Evolutionary conservation across 2,797 vertebrate genomes (phyloP).

Genomic region (Rhabdomys pumilio): DNA sequence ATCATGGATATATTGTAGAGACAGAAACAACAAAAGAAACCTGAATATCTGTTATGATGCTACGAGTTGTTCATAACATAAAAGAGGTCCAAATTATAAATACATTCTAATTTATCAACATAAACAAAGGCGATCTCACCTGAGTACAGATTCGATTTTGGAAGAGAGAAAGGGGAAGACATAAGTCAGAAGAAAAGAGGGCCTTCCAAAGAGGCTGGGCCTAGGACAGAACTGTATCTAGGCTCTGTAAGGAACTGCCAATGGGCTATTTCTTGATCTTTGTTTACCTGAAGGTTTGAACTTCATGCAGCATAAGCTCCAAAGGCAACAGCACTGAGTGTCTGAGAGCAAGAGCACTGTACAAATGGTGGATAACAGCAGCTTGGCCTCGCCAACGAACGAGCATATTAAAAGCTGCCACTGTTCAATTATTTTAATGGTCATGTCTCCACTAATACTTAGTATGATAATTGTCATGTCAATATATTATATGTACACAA

Average conservation of each 20-base stretch:
- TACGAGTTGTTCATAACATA: conserved; percentile 6
- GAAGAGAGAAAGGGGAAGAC: conserved; percentile 47
- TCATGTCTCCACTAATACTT: conserved; percentile 14
- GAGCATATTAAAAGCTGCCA: conserved; percentile 24
- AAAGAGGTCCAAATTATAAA: conserved; percentile 54
- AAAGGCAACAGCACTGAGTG: neutral
- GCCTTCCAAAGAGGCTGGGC: neutral
- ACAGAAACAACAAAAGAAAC: conserved; percentile 51
- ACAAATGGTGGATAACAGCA: neutral
- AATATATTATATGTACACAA: neutral
- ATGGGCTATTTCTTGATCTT: neutral
- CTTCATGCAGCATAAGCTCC: neutral
- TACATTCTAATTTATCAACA: conserved; percentile 50
- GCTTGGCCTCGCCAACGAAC: neutral
- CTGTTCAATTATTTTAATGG: conserved; percentile 27
- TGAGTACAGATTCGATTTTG: neutral
- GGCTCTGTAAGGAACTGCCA: neutral
- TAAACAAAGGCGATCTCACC: conserved; percentile 34
- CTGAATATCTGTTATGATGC: neutral
- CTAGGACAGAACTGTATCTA: neutral
- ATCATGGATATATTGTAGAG: neutral
- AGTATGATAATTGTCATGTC: neutral
- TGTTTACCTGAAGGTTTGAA: neutral
- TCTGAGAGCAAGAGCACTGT: neutral
- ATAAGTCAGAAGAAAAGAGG: neutral